Evolutionary conservation across 2,888 invertebrate species (phyloP).

Genomic region (Euplexia lucipara): DNA sequence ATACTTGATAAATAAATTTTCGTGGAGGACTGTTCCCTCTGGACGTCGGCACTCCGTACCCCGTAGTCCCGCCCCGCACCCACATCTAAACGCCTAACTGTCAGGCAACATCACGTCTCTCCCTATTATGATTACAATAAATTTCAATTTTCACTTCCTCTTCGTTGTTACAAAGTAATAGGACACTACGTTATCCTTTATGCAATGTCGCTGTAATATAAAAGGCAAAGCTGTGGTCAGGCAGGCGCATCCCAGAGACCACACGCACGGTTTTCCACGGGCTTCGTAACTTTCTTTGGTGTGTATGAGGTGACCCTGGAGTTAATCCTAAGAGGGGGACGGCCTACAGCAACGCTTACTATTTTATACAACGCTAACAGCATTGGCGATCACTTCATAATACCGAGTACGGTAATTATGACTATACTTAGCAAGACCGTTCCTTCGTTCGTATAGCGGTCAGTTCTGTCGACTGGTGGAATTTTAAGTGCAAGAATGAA

Average conservation of each 20-base stretch:
- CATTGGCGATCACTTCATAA: conserved; percentile 44
- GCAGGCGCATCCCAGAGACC: conserved; percentile 32
- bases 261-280: conserved; percentile 57
- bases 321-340: conserved; percentile 40
- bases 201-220: conserved; percentile 31
- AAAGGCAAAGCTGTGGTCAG: conserved; percentile 35
- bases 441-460: conserved; percentile 50
- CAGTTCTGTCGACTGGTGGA: conserved; percentile 23
- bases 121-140: conserved; percentile 76
- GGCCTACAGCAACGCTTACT: conserved; percentile 37
- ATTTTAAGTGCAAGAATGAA: conserved; percentile 30
- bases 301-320: conserved; percentile 18
- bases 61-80: conserved; percentile 66
- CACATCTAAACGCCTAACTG: conserved; percentile 71
- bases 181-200: conserved; percentile 23
- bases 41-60: conserved; percentile 77
- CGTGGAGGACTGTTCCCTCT: conserved; percentile 70
- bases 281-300: conserved; percentile 33
- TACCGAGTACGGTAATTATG: conserved; percentile 44
- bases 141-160: conserved; percentile 76
- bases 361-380: too few species aligned
- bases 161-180: conserved; percentile 45
- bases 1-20: conserved; percentile 85
- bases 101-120: conserved; percentile 78
- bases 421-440: conserved; percentile 40